phyloP scores from a whole-genome alignment of 2,113 vertebrate species.

The Colistium nudipinnis region DNA sequence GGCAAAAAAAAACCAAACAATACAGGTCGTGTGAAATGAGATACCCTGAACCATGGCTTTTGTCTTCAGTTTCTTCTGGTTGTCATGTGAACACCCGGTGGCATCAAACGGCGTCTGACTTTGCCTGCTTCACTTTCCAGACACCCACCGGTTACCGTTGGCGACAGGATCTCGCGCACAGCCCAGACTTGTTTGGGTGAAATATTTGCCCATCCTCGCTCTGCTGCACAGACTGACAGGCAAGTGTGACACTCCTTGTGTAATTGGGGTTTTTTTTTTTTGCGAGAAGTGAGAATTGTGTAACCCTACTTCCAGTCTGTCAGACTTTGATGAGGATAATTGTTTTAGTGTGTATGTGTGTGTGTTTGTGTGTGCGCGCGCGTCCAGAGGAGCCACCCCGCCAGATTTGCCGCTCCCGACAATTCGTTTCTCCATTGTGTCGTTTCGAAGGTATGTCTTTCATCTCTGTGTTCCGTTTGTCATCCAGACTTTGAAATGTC shows the following conservation, averaged over 20 bases:
- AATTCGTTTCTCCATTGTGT: not conserved
- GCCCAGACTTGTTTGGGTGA: constrained; percentile 34
- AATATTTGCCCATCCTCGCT: constrained; percentile 54
- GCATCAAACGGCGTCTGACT: no score
- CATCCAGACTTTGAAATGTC: not conserved
- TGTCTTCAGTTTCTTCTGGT: no score
- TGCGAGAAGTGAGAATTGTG: not conserved
- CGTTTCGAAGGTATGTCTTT: not conserved
- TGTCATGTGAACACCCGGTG: no score
- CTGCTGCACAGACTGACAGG: not conserved
- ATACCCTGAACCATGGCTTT: no score
- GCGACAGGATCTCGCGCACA: not conserved
- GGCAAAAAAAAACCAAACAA: no score
- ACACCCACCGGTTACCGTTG: no score
- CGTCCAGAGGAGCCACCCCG: not conserved
- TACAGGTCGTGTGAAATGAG: no score
- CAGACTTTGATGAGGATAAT: constrained; percentile 8
- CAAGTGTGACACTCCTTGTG: constrained; percentile 52
- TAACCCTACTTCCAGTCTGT: constrained; percentile 17
- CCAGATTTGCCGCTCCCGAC: not conserved
- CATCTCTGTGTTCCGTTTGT: not conserved
- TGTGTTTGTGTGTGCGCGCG: not conserved
- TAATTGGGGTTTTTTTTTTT: no score
- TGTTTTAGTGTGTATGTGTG: no score
- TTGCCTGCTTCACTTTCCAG: no score